Evolutionary conservation across 2,888 invertebrate genomes (phyloP), one percentile per base, ranked within the genome.

Genomic region (Dorcus parallelipipedus): DNA sequence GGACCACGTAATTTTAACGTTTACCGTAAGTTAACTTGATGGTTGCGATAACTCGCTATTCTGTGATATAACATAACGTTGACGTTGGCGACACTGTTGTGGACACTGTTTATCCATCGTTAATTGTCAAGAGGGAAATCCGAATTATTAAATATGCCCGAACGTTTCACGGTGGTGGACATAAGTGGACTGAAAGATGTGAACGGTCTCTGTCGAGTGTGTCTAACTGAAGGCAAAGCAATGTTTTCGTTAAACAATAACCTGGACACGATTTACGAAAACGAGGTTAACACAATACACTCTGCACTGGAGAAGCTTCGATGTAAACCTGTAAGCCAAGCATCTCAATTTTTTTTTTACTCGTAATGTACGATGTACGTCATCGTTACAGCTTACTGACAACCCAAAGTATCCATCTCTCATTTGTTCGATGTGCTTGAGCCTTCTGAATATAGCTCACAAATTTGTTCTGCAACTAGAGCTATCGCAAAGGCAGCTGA

Each of bases 391-490:
- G 59, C 10, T 59, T 23, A 49, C 56, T 5, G 39, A 41, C 42
- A 38, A 55, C 38, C 45, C 55, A 9, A 38, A 38, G 17, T 59
- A 52, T 49, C 59, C 59, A 10, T 62, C 62, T 7, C 49, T 39
- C 38, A 48, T 67, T 33, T 67, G 67, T 39, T 54, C 57, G 7
- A 54, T 56, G 26, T 67, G 67, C 39, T 47, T 63, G 49, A 53
- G 56, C 9, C 47, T 63, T 4, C 41, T 67, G 40, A 60, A 59
- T 8, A 49, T 59, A 8, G 54, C 63, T 2, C 62, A 60, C 42
- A 53, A 58, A 41, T 62, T 67, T 14, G 60, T 60, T 54, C 20
- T 63, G 49, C 56, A 63, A 38, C 61, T 65, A 43, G 55, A 65
- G 38, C 17, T 58, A 17, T 61, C 64, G 0, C 62, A 65, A 54